Evolutionary conservation across 2,888 invertebrate genomes (phyloP), one percentile per base, ranked within the genome.

Genomic region (Drosophila mulleri): DNA sequence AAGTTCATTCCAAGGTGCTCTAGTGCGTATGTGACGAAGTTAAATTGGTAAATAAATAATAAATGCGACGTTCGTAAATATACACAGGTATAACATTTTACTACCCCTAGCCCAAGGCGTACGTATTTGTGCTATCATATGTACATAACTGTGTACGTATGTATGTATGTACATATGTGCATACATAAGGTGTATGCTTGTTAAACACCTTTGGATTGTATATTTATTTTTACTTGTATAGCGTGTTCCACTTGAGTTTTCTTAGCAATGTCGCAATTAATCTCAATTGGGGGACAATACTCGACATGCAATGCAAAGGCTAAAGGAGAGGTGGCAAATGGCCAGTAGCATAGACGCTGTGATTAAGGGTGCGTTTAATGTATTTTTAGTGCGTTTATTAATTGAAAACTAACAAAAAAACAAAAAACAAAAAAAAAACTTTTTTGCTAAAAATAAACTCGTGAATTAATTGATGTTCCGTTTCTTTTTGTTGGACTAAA

Each of bases 21-120:
- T 20, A 53, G 67, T 66, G 64, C 72, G 69, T 77, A 60, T 56
- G 62, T 66, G 56, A 52, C 65, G 67, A 67, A 50, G 47, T 35
- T 65, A n/a, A 18, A 29, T 63, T 60, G 53, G 54, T 57, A 57
- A 78, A 82, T 80, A 84, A 83, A 74, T 76, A 80, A 83, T 76
- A 67, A 70, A 79, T 56, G 57, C 39, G 44, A 48, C 37, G 57
- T 47, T 61, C 61, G 58, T 73, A 67, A 74, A 80, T 69, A 74
- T 67, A 76, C 62, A 72, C 60, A 71, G 76, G 66, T 68, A 71
- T 68, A 68, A 72, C 67, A 59, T 72, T 74, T 67, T 65, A 78
- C 63, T 53, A 62, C 47, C 45, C 23, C 35, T 48, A 44, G 29
- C 45, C 39, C 53, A 50, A 63, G 4, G 4, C 59, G 64, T 56